Evolutionary conservation across 92 coral and sea anemone species (phyloP).

Genomic region (Palythoa caribaeorum): DNA sequence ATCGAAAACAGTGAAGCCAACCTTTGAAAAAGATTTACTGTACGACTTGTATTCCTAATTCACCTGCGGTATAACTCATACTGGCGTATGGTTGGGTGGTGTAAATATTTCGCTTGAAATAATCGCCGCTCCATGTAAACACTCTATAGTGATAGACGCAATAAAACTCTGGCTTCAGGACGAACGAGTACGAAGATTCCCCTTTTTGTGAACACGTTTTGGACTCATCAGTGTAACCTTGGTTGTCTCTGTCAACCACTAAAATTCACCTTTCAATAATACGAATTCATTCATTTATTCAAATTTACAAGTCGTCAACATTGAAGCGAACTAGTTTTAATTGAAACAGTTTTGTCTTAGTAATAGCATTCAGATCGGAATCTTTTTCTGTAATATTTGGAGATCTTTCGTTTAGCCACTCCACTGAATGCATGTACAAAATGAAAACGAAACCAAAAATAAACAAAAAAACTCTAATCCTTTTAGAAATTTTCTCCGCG

Average conservation of each 20-base stretch:
- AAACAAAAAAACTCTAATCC: conserved; percentile 29
- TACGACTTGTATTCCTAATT: not conserved
- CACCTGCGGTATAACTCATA: conserved; percentile 39
- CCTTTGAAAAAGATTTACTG: conserved; percentile 14
- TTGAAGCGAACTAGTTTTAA: conserved; percentile 26
- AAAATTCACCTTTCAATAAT: conserved; percentile 19
- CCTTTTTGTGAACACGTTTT: conserved; percentile 14
- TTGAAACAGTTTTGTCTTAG: conserved; percentile 23
- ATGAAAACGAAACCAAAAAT: conserved; percentile 5
- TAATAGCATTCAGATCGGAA: not conserved
- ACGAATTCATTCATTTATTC: conserved; percentile 19
- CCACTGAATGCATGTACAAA: not conserved
- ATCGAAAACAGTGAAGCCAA: not conserved
- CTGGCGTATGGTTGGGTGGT: conserved; percentile 43
- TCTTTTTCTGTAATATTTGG: not conserved
- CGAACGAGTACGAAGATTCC: conserved; percentile 24
- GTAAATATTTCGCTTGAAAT: conserved; percentile 48
- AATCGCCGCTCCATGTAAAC: conserved; percentile 46
- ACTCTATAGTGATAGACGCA: conserved; percentile 39
- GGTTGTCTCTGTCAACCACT: conserved; percentile 18
- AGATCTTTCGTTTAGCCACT: conserved; percentile 3
- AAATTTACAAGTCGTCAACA: conserved; percentile 20
- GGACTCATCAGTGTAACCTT: conserved; percentile 40
- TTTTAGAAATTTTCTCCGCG: conserved; percentile 39
- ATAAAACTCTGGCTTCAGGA: conserved; percentile 35